phyloP scores from a whole-genome alignment of 2,113 vertebrate species.

The Gyps fulvus region DNA sequence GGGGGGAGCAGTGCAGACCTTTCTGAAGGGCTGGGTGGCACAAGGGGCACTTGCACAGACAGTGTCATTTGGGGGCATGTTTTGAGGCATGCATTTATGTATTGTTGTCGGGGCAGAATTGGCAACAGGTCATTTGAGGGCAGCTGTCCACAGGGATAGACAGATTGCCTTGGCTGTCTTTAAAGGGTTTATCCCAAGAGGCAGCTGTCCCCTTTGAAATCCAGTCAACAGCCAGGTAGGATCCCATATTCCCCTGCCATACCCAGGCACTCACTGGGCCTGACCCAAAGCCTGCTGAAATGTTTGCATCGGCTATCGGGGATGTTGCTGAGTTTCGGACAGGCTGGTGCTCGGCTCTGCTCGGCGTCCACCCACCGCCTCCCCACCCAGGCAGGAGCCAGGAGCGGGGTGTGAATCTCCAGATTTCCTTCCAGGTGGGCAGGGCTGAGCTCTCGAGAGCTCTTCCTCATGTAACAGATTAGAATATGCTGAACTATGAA shows the following conservation, averaged over 20 bases:
- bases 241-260: neutral
- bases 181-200: slow-evolving; percentile 38
- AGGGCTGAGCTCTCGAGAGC: neutral
- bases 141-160: neutral
- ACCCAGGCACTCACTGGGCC: neutral
- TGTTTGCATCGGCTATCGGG: accelerated
- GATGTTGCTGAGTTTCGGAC: accelerated
- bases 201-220: neutral
- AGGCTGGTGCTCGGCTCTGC: neutral
- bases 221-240: slow-evolving; percentile 13
- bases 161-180: slow-evolving; percentile 46
- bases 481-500: slow-evolving; percentile 52
- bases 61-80: neutral
- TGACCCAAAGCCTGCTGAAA: neutral
- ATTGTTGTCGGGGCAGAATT: accelerated
- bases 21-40: neutral
- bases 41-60: neutral
- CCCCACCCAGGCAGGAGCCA: neutral
- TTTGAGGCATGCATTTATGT: neutral
- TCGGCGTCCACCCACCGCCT: neutral
- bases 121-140: neutral
- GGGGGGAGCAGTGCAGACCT: neutral
- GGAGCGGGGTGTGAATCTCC: neutral
- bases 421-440: neutral
- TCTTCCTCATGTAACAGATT: neutral